Conservation (phyloP, 2,797 vertebrate species). For the Natrix natrix region DNA sequence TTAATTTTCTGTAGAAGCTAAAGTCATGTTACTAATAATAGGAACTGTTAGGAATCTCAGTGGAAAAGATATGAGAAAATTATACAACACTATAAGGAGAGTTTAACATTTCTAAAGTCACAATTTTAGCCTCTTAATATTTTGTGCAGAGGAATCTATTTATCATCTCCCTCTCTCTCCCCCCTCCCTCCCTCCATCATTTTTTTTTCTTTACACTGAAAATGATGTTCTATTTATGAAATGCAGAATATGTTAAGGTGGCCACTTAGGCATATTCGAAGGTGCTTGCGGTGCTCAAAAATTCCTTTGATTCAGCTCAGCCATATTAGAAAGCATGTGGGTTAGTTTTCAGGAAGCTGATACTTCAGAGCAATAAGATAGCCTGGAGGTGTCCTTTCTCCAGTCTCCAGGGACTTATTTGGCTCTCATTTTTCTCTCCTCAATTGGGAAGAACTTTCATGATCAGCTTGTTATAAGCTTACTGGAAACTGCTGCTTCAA, state of each 20-base stretch:
- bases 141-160: neutral
- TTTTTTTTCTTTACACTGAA: neutral
- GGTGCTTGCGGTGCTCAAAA: neutral
- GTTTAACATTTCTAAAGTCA: neutral
- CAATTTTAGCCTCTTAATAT: neutral
- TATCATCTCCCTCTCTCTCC: neutral
- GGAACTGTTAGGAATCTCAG: neutral
- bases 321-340: neutral
- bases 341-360: neutral
- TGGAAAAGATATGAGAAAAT: neutral
- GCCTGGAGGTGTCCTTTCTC: neutral
- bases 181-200: neutral
- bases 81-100: neutral
- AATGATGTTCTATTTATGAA: neutral
- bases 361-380: neutral
- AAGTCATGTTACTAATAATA: constrained; percentile 25
- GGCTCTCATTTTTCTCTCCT: neutral
- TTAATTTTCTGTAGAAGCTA: constrained; percentile 17
- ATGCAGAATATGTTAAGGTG: neutral
- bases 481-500: neutral
- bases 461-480: neutral
- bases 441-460: neutral
- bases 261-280: neutral
- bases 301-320: neutral
- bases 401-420: neutral